Conservation (phyloP, 2,888 invertebrate species). For the Ochlodes sylvanus region DNA sequence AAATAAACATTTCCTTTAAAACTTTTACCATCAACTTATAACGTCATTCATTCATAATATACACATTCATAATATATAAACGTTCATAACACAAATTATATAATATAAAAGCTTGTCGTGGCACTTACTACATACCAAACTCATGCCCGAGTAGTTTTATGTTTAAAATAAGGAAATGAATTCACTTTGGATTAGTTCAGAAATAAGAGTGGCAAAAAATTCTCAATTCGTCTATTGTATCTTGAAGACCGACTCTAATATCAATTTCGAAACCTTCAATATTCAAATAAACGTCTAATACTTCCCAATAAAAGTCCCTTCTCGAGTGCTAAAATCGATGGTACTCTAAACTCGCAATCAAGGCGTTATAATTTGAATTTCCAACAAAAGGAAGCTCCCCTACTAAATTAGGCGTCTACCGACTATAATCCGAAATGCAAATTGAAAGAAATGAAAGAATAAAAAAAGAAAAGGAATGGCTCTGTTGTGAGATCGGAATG, state of each 20-base stretch:
- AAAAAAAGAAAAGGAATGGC: slow-evolving; percentile 44
- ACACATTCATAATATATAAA: too few relatives aligned
- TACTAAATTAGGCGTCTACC: slow-evolving; percentile 53
- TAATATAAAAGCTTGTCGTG: too few relatives aligned
- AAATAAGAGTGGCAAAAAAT: neutral
- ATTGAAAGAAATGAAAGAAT: slow-evolving; percentile 52
- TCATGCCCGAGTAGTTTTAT: too few relatives aligned
- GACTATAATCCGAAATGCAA: slow-evolving; percentile 61
- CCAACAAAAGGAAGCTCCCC: slow-evolving; percentile 44
- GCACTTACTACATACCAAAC: too few relatives aligned
- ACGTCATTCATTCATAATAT: too few relatives aligned
- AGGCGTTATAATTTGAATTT: slow-evolving; percentile 42
- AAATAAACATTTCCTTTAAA: too few relatives aligned
- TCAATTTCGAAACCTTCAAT: slow-evolving; percentile 23
- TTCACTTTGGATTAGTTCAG: neutral
- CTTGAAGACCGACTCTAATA: neutral
- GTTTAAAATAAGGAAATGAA: too few relatives aligned
- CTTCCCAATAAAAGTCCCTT: slow-evolving; percentile 22
- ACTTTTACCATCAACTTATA: too few relatives aligned
- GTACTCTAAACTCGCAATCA: slow-evolving; percentile 39
- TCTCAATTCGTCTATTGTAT: neutral
- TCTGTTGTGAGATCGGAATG: slow-evolving; percentile 25
- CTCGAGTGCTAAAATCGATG: slow-evolving; percentile 31
- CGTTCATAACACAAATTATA: too few relatives aligned
- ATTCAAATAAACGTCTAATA: slow-evolving; percentile 27